Conservation (phyloP, 1,140 invertebrate species). For the Zaprionus tsacasi region DNA sequence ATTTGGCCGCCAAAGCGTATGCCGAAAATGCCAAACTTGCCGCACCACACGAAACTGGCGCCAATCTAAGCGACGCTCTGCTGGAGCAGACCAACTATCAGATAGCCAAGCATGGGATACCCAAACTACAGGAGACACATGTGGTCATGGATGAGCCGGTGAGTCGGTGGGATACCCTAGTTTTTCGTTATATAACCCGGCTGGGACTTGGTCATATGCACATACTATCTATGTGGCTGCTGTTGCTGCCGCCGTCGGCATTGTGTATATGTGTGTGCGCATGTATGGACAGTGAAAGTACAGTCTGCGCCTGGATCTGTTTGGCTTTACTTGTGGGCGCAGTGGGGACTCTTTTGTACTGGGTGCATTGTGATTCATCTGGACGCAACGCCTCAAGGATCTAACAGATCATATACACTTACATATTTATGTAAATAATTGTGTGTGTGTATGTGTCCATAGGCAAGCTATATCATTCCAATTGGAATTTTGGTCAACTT, state of each 20-base stretch:
- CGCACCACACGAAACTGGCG: conserved; percentile 77
- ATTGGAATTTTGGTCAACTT: conserved; percentile 7
- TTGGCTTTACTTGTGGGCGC: not conserved
- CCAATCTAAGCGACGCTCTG: conserved; percentile 52
- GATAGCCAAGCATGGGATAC: conserved; percentile 49
- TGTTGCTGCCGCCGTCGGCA: not conserved
- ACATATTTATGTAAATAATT: conserved; percentile 4
- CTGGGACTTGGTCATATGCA: conserved; percentile 24
- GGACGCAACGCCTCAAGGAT: not conserved
- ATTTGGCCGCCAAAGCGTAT: conserved; percentile 85
- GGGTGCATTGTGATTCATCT: not conserved
- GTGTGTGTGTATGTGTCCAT: conserved; percentile 1
- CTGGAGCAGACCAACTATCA: conserved; percentile 52
- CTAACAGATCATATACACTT: not conserved
- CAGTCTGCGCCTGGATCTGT: conserved; percentile 63
- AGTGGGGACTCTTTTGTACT: not conserved
- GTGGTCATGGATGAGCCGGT: conserved; percentile 79
- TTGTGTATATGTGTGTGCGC: conserved; percentile 31
- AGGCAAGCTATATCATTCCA: conserved; percentile 2
- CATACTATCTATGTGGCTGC: conserved; percentile 12
- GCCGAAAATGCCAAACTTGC: conserved; percentile 85
- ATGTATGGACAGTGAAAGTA: conserved; percentile 63
- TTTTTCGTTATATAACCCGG: conserved; percentile 62
- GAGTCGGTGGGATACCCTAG: conserved; percentile 39
- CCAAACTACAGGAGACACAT: conserved; percentile 43